Percentiles rank a stretch among this genome's conserved stretches.
These are phyloP conservation scores for Enteromius trimaculatus DNA, from an alignment of 2,797 vertebrate genomes.

Conservation along the genomic window DNA sequence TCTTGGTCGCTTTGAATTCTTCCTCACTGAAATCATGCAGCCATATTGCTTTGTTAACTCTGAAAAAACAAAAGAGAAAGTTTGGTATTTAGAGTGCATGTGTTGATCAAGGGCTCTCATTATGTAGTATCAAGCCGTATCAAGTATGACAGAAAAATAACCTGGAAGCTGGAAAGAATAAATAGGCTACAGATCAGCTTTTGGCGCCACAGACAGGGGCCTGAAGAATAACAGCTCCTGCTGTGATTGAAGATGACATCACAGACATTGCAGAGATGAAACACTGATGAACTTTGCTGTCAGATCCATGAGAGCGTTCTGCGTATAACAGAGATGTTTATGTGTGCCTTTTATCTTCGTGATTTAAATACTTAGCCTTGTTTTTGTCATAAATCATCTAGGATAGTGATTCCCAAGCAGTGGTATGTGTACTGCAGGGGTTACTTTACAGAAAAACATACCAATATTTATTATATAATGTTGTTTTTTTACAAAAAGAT, in stretches of 20 bases:
- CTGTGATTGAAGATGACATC: constrained; percentile 33
- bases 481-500: no score
- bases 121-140: constrained; percentile 9
- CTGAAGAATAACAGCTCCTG: neutral
- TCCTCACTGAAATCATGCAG: constrained; percentile 21
- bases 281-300: constrained; percentile 39
- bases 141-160: constrained; percentile 21
- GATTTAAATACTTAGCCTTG: constrained; percentile 28
- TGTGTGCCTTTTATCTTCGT: constrained; percentile 14
- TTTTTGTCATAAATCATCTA: constrained; percentile 30
- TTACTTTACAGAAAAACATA: neutral
- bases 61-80: neutral
- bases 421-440: neutral
- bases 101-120: neutral
- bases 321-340: constrained; percentile 13
- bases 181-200: neutral
- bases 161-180: neutral
- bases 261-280: constrained; percentile 27
- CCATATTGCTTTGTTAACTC: constrained; percentile 21
- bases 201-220: neutral
- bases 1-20: constrained; percentile 43
- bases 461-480: neutral
- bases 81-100: constrained; percentile 1
- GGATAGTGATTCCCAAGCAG: neutral
- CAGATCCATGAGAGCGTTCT: constrained; percentile 3